These are phyloP conservation scores for Gymnoscelis rufifasciata DNA, from an alignment of 2,888 invertebrate genomes.

Conservation along the genomic window DNA sequence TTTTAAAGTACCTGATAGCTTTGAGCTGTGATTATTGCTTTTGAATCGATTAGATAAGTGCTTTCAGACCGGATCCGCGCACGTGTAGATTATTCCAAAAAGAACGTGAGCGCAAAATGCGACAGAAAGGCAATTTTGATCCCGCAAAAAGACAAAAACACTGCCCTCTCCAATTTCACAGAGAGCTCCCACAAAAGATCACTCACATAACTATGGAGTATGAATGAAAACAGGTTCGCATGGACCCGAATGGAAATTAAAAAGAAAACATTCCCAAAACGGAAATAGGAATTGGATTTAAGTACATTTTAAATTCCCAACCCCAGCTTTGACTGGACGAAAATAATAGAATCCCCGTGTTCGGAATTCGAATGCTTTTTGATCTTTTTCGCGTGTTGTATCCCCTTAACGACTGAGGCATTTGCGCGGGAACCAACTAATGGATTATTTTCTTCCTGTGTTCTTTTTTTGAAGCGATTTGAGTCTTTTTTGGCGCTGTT, in stretches of 20 bases:
- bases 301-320: constrained; percentile 74
- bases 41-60: constrained; percentile 23
- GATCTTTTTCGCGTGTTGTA: constrained; percentile 64
- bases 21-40: constrained; percentile 25
- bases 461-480: constrained; percentile 67
- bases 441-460: constrained; percentile 77
- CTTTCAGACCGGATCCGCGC: constrained; percentile 10
- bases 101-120: constrained; percentile 29
- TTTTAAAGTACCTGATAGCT: constrained; percentile 45
- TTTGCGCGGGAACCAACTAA: constrained; percentile 73
- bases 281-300: constrained; percentile 76
- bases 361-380: constrained; percentile 67
- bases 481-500: constrained; percentile 40
- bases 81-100: constrained; percentile 6
- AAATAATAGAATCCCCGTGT: constrained; percentile 68
- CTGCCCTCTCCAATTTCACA: constrained; percentile 70
- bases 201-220: constrained; percentile 73
- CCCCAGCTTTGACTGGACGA: constrained; percentile 67
- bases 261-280: constrained; percentile 65
- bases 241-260: constrained; percentile 69
- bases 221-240: constrained; percentile 66
- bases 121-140: constrained; percentile 60
- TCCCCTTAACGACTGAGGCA: constrained; percentile 67
- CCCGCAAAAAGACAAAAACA: constrained; percentile 66
- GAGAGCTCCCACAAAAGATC: constrained; percentile 75